Conservation (phyloP, 2,888 invertebrate species). For the Micropterix aruncella region DNA sequence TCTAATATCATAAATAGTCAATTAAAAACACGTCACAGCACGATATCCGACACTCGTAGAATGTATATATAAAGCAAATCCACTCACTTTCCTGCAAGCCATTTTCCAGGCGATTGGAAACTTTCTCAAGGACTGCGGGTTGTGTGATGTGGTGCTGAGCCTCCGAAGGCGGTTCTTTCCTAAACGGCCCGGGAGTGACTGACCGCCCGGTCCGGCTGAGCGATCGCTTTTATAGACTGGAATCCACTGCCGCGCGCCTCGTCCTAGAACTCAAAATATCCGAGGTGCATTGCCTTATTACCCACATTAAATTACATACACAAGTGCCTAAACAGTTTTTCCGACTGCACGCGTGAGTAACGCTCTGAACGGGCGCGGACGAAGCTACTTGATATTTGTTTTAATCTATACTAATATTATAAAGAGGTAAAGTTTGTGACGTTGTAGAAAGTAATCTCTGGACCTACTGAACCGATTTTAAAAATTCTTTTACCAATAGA, state of each 20-base stretch:
- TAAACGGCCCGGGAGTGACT: too few species aligned
- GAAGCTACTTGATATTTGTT: not conserved
- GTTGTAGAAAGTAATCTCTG: too few species aligned
- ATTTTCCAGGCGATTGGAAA: not conserved
- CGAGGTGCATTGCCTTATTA: not conserved
- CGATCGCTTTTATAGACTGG: not conserved
- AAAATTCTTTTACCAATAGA: too few species aligned
- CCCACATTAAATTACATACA: not conserved
- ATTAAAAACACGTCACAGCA: too few species aligned
- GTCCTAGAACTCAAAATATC: not conserved
- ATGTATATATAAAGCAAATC: too few species aligned
- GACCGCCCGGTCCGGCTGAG: not conserved
- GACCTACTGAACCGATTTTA: too few species aligned
- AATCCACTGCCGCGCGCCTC: not conserved
- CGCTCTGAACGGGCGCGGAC: not conserved
- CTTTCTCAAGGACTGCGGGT: not conserved
- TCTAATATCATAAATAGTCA: too few species aligned
- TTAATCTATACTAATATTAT: too few species aligned
- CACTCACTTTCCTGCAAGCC: not conserved
- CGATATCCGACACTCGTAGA: too few species aligned
- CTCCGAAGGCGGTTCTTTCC: too few species aligned
- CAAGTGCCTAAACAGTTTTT: not conserved
- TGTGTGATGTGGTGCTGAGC: too few species aligned
- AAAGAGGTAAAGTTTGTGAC: too few species aligned
- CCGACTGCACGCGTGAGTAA: not conserved